Base-by-base conservation (phyloP, 2,797 vertebrate species). In the Aulostomus chinensis region DNA sequence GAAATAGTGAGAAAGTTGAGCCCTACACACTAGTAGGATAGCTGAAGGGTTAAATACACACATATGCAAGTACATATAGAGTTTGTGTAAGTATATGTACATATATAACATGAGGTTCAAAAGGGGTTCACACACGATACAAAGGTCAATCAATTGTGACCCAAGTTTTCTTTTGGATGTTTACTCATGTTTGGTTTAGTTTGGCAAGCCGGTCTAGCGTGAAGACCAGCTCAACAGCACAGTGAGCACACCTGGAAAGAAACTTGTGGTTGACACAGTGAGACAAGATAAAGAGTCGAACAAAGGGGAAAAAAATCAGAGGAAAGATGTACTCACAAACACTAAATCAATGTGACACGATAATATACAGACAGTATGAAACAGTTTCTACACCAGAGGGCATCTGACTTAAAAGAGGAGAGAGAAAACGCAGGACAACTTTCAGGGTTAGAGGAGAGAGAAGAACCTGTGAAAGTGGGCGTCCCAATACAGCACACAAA, bases 211-310 rank as follows among this genome's bases (percentile, higher is more conserved):
- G 81, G 85, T 72, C 79, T 83, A 58, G 59, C 76, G 51, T 80
- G 84, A 89, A 73, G 92, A 92, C 88, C 94, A 94, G 94, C 93
- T 94, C 91, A 94, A n/a, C 91, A 93, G 93, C 93, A 93, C 87
- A 94, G 83, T 84, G 78, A 43, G 78, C 84, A 88, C 83, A 83
- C 96, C 96, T 98, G 94, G 93, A 97, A 97, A 94, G 94, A 95
- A 98, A 96, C 87, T 83, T 92, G 91, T 81, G 88, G 91, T 95
- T 96, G 94, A 96, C 91, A 95, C 80, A 89, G 81, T 82, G 86
- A 91, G 90, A 89, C 70, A 84, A 78, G 82, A 83, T 64, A 85
- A 88, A 91, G 86, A 93, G 89, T 90, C 77, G 83, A 78, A 97
- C 87, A 83, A 80, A 81, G 76, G 80, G 81, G 71, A 79, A 78